Conservation (phyloP, 2,113 vertebrate genomes). For the Megaceryle maxima region DNA sequence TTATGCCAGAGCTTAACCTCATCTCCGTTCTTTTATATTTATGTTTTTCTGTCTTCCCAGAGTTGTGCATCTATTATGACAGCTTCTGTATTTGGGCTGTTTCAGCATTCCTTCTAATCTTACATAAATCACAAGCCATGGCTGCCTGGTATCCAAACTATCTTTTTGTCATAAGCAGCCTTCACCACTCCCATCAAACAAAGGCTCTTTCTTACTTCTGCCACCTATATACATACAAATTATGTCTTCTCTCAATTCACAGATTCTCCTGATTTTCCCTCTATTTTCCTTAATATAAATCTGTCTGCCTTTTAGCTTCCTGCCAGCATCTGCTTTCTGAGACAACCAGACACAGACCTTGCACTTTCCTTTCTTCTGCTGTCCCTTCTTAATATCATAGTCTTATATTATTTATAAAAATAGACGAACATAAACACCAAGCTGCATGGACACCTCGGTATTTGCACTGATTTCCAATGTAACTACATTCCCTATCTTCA, state of each 20-base stretch:
- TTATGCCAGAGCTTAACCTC: not conserved
- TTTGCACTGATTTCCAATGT: not conserved
- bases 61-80: not conserved
- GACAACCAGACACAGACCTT: not conserved
- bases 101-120: not conserved
- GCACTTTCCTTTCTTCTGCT: not conserved
- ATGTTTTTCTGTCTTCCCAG: not conserved
- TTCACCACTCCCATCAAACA: not conserved
- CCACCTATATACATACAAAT: not conserved
- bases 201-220: not conserved
- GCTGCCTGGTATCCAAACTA: not conserved
- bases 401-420: not conserved
- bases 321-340: not conserved
- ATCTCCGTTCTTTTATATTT: not conserved
- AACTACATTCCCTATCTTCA: not conserved
- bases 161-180: not conserved
- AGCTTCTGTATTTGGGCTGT: not conserved
- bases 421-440: not conserved
- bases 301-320: not conserved
- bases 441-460: not conserved
- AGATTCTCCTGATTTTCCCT: not conserved
- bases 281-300: not conserved
- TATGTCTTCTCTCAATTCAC: not conserved
- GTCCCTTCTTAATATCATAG: not conserved
- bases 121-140: not conserved